Evolutionary conservation across 2,888 invertebrate species (phyloP), one percentile per base, ranked within the genome.

Genomic region (Camponotus fellah): DNA sequence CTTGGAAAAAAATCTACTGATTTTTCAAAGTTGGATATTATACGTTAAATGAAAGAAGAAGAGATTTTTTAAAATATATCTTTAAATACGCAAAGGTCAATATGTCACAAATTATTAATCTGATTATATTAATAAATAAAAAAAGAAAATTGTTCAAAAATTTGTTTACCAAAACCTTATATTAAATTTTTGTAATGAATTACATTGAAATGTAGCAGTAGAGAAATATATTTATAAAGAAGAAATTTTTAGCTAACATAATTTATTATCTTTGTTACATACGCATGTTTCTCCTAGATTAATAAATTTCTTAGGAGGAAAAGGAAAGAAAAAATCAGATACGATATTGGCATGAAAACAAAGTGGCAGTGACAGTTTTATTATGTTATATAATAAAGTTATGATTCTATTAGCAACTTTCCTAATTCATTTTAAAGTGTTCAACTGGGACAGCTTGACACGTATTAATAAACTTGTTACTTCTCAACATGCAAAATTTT

Each of bases 341-440:
- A 69, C 32, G 10, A 60, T 71, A 79, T 79, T 49, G 46, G 12
- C 79, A 56, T 26, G 9, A 26, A 37, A 60, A 71, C 60, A 79
- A 79, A 71, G 58, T 68, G 77, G 34, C 43, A 32, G 12, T 37
- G 60, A 71, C 79, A 79, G 34, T 79, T 79, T 79, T 60, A 79
- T 49, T 37, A 71, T 60, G 60, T 79, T 79, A 79, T 46, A 26
- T 46, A 43, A 26, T 46, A 56, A 79, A 79, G 79, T 79, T 79
- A 12, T 71, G n/a, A 79, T 79, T 79, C 46, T 71, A 79, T 79
- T 79, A 79, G n/a, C 60, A 79, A 79, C 79, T 79, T 79, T 71
- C 17, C 46, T 5, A 79, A 79, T 71, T 79, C 71, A 79, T 79
- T 71, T 79, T 46, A 37, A 79, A 79, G 46, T 71, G 71, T 79